A percentile compares a stretch with the other conserved stretches of the same genome.
Evolutionary conservation across 2,113 vertebrate species (phyloP).

Genomic region (Colinus virginianus): DNA sequence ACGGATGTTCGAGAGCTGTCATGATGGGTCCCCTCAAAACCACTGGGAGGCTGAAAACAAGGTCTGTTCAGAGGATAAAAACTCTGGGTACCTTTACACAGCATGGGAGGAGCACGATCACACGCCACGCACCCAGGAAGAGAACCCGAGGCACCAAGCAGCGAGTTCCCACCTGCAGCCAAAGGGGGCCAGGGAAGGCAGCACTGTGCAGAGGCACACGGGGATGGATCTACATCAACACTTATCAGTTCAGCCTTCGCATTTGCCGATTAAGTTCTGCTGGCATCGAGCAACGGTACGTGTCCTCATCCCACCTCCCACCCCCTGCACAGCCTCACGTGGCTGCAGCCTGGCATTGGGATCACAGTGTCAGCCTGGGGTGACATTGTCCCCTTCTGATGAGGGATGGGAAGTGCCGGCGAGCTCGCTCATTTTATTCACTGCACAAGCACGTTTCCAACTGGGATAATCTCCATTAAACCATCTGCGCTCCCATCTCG

Average conservation of each 20-base stretch:
- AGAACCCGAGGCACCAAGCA: not conserved
- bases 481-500: slow-evolving; percentile 80
- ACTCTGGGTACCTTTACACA: not conserved
- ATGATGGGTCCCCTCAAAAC: not conserved
- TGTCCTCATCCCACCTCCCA: slow-evolving; percentile 10
- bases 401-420: slow-evolving; percentile 43
- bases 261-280: not conserved
- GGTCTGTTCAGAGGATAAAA: not conserved
- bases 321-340: not conserved
- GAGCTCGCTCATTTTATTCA: slow-evolving; percentile 72
- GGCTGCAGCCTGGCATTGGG: not conserved
- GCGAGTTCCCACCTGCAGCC: not conserved
- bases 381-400: slow-evolving; percentile 76
- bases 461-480: slow-evolving; percentile 85
- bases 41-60: not conserved
- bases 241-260: not conserved
- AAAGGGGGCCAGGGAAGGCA: accelerated
- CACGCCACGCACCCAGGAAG: not conserved
- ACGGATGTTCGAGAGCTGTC: not conserved
- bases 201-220: accelerated
- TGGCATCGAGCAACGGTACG: not conserved
- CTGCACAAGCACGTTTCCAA: slow-evolving; percentile 76
- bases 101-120: not conserved
- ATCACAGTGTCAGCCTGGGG: slow-evolving; percentile 55
- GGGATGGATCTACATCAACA: not conserved